These are phyloP conservation scores for Acrobasis consociella DNA, from an alignment of 2,888 invertebrate genomes.

Conservation along the genomic window DNA sequence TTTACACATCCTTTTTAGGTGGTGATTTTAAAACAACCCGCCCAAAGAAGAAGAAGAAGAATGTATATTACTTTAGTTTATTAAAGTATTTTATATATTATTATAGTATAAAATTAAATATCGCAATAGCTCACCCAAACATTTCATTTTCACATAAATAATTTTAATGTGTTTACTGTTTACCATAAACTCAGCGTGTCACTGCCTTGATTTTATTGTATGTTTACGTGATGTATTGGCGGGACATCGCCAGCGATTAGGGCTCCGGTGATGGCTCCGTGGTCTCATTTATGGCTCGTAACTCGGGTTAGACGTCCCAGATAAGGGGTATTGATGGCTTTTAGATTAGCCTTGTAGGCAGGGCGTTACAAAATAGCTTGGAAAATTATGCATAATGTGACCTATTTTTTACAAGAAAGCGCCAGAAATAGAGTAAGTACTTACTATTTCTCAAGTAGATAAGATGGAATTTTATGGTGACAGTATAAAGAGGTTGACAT, in stretches of 20 bases:
- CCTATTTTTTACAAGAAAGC: background rate
- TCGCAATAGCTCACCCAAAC: too few relatives aligned
- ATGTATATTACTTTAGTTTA: too few relatives aligned
- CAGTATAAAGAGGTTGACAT: too few relatives aligned
- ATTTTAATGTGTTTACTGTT: background rate
- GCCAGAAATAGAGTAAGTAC: too few relatives aligned
- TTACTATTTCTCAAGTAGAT: too few relatives aligned
- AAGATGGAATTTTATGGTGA: too few relatives aligned
- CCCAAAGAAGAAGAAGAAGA: too few relatives aligned
- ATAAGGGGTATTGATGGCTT: conserved; percentile 70
- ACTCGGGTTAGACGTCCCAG: conserved; percentile 65
- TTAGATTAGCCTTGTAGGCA: conserved; percentile 59
- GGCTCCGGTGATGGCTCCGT: conserved; percentile 55
- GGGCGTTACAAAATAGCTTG: conserved; percentile 49
- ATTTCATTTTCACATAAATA: background rate
- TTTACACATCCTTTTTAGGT: too few relatives aligned
- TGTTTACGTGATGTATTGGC: conserved; percentile 63
- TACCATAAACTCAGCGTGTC: background rate
- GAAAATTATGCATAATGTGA: conserved; percentile 9
- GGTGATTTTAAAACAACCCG: too few relatives aligned
- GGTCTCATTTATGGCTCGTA: conserved; percentile 72
- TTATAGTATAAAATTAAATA: too few relatives aligned
- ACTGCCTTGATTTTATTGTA: conserved; percentile 56
- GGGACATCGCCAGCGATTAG: conserved; percentile 59
- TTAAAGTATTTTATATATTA: too few relatives aligned